Evolutionary conservation across 2,888 invertebrate species (phyloP), one percentile per base, ranked within the genome.

Genomic region (Napeogenes sylphis): DNA sequence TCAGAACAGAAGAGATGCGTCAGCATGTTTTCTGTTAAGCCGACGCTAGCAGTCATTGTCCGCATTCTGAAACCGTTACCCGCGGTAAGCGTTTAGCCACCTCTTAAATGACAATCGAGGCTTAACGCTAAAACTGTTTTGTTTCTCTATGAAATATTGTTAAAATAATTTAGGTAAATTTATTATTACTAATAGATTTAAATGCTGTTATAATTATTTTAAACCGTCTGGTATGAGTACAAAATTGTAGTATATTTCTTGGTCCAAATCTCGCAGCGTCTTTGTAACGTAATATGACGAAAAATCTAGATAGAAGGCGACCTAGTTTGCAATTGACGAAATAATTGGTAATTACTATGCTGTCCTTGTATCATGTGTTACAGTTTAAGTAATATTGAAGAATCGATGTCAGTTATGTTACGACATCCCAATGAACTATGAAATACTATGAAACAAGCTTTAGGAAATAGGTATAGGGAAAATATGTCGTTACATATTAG

Each of bases 41-140:
- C 72, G 72, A 69, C 71, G 79, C 74, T 76, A 71, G 76, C 73
- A 76, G 89, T 88, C 90, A 87, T 78, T 85, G 89, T 77, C 87
- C 88, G 83, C 35, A 4, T 35, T 35, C 35, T 81, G 65, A 75
- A 75, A 89, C 79, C 78, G 89, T 89, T 90, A 90, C 67, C 72
- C 21, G 21, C 21, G 21, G 21, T 21, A 21, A 21, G 21, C 75
- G 74, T 67, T 74, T 72, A 58, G 64, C 55, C 51, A 55, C 61
- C 58, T 60, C 45, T 33, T 35, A 47, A 51, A 47, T 59, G 58
- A 58, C 62, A 64, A 56, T 46, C 30, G 58, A 35, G 5, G 42
- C 35, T 45, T 38, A 21, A 21, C 21, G 21, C 21, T 21, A 21
- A 21, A 21, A 21, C 21, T 21, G 21, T 21, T 21, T 21, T 21